These are phyloP conservation scores for Lacanobia wlatinum DNA, from an alignment of 2,888 invertebrate genomes.

Conservation along the genomic window DNA sequence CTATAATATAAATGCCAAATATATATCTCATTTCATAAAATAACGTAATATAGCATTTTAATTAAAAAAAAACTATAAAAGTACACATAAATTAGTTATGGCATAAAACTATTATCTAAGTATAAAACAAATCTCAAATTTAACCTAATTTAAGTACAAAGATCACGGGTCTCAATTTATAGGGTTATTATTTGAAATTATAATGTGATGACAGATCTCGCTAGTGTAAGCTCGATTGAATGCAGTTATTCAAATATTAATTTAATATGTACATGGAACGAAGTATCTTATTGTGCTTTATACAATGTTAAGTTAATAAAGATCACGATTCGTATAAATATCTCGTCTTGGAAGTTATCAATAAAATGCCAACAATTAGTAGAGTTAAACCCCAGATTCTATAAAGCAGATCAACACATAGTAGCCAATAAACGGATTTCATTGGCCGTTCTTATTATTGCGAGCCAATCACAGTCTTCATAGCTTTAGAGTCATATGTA, in stretches of 20 bases:
- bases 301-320: conserved; percentile 53
- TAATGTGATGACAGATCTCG: conserved; percentile 76
- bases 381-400: conserved; percentile 40
- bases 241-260: conserved; percentile 48
- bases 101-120: conserved; percentile 87
- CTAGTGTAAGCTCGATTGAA: conserved; percentile 63
- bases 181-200: conserved; percentile 56
- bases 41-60: conserved; percentile 76
- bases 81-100: conserved; percentile 89
- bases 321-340: conserved; percentile 46
- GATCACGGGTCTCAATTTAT: conserved; percentile 75
- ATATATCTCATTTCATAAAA: conserved; percentile 75
- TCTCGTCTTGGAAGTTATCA: conserved; percentile 38
- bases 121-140: conserved; percentile 83
- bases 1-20: conserved; percentile 82
- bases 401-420: neutral
- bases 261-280: conserved; percentile 63
- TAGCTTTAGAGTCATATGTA: neutral
- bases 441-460: neutral
- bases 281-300: conserved; percentile 60
- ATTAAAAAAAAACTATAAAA: conserved; percentile 83
- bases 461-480: neutral
- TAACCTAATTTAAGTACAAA: conserved; percentile 87
- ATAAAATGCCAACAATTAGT: conserved; percentile 55
- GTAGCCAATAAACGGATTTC: neutral